Evolutionary conservation across 2,888 invertebrate species (phyloP).

Genomic region (Drosophila subsilvestris): DNA sequence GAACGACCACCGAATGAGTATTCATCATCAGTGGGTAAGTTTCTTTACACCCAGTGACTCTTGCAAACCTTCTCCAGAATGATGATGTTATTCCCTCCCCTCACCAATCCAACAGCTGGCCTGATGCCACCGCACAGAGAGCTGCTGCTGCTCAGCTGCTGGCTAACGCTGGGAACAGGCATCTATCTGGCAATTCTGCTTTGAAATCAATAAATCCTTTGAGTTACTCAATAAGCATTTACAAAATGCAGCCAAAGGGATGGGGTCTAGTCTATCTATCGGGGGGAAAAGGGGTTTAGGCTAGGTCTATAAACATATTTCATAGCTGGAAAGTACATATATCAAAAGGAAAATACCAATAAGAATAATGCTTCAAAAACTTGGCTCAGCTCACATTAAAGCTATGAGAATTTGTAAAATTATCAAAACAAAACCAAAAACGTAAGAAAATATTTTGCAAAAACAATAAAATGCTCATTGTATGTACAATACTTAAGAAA

Average conservation of each 20-base stretch:
- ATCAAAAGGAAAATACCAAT: conserved; percentile 26
- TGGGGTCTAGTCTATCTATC: conserved; percentile 13
- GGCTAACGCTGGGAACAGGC: conserved; percentile 58
- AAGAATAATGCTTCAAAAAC: conserved; percentile 26
- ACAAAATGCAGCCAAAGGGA: conserved; percentile 76
- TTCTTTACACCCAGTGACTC: background rate
- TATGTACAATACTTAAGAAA: conserved; percentile 58
- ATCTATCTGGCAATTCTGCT: conserved; percentile 51
- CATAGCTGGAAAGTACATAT: conserved; percentile 38
- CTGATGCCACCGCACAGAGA: conserved; percentile 45
- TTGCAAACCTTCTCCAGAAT: background rate
- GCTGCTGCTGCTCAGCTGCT: conserved; percentile 41
- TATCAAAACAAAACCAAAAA: conserved; percentile 17
- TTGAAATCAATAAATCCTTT: conserved; percentile 43
- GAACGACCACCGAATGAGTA: conserved; percentile 84
- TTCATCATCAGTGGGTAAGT: conserved; percentile 80
- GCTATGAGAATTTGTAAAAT: conserved; percentile 40
- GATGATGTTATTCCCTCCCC: conserved; percentile 5
- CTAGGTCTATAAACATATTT: conserved; percentile 46
- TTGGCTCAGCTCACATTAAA: conserved; percentile 23
- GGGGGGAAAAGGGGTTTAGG: conserved; percentile 11
- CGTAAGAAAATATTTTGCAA: conserved; percentile 35
- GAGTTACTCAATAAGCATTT: conserved; percentile 60
- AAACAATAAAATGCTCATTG: conserved; percentile 63
- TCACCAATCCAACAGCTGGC: conserved; percentile 41